These are phyloP conservation scores for Lydus trimaculatus DNA, from an alignment of 2,888 invertebrate species.

Conservation along the genomic window DNA sequence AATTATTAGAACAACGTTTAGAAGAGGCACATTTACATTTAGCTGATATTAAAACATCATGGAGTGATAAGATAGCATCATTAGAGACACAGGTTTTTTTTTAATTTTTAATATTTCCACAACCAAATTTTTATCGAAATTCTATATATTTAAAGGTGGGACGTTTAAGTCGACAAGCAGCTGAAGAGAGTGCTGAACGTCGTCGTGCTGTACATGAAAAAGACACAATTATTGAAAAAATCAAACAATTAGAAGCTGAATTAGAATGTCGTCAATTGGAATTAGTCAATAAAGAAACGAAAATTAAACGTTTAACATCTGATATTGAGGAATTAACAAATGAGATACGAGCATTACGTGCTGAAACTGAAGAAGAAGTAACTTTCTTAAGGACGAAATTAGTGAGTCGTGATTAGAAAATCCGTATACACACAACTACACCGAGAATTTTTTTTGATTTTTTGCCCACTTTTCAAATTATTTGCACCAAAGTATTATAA, in stretches of 20 bases:
- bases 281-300: slow-evolving; percentile 73
- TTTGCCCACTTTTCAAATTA: neutral
- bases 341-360: slow-evolving; percentile 66
- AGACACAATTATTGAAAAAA: slow-evolving; percentile 70
- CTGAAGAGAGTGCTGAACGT: slow-evolving; percentile 83
- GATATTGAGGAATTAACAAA: slow-evolving; percentile 77
- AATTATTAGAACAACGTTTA: slow-evolving; percentile 76
- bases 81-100: slow-evolving; percentile 82
- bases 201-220: slow-evolving; percentile 75
- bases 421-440: neutral
- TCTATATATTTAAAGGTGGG: slow-evolving; percentile 65
- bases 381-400: slow-evolving; percentile 64
- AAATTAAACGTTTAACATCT: slow-evolving; percentile 74
- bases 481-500: neutral
- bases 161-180: slow-evolving; percentile 81
- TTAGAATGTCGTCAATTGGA: slow-evolving; percentile 72
- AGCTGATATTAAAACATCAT: slow-evolving; percentile 88
- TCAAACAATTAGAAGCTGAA: slow-evolving; percentile 70
- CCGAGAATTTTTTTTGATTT: slow-evolving; percentile 12
- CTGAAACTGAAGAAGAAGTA: slow-evolving; percentile 65
- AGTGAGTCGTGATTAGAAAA: slow-evolving; percentile 62
- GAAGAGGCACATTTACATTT: slow-evolving; percentile 87
- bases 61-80: slow-evolving; percentile 90
- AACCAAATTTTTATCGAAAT: neutral
- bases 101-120: too few relatives aligned